Base-by-base conservation (phyloP, 2,113 vertebrate genomes). In the Hydrochoerus hydrochaeris region DNA sequence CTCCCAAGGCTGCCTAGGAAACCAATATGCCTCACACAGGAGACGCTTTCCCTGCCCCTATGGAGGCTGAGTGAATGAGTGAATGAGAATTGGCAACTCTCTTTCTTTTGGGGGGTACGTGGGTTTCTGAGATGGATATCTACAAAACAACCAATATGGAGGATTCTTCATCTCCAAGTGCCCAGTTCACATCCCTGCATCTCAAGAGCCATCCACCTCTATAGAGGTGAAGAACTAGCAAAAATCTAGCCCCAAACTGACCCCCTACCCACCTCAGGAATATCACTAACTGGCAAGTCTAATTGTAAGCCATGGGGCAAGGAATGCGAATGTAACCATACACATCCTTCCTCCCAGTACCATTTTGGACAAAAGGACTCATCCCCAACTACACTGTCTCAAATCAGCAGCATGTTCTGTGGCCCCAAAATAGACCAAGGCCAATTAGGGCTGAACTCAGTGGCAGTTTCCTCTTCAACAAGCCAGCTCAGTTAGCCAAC, bases 11-110 rank as follows among this genome's bases (percentile, higher is more conserved):
- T 7, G 2, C 49, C 35, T 46, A 32, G 54, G 62, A 57, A 94
- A 52, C 26, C 6, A 7, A 30, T 0, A 7, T 8, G 22, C 16
- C 41, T 83, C 65, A 30, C 1, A 3, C 0, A 80, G 81, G 58
- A 58, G 30, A 44, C 6, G 2, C 4, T 0, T 4, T 35, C 54
- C 49, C 62, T 20, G 17, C 7, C 46, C 8, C 12, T 54, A 0
- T 0, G 2, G 16, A 95, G 16, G 63, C 9, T 49, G 58, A 57
- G 57, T 14, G 26, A 69, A 9, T 49, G 60, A 38, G 57, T 11
- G 44, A 62, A 58, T 49, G 67, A 20, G 28, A 41, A 8, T 30
- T 62, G 57, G 82, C 41, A 46, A 41, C 9, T 54, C 57, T 88
- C 30, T 20, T 57, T 86, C 73, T 26, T 26, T 41, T 28, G 35